Conservation (phyloP, 2,113 vertebrate species). For the Notechis scutatus region DNA sequence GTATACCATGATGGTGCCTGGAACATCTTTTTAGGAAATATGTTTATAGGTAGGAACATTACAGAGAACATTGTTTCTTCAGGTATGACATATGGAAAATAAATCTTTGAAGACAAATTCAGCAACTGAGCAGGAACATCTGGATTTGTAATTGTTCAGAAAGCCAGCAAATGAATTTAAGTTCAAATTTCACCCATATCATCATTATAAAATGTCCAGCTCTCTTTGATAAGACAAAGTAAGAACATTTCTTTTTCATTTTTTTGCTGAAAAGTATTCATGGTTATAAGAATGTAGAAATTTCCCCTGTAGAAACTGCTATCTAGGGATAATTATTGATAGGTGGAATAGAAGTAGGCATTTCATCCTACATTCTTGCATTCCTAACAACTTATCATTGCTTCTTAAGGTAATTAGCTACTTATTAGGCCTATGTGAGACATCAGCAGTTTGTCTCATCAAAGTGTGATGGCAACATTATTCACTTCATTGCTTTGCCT, state of each 20-base stretch:
- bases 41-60: background rate
- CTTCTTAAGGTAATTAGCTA: background rate
- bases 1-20: accelerated
- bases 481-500: background rate
- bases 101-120: background rate
- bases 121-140: background rate
- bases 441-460: background rate
- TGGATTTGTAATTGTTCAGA: background rate
- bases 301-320: background rate
- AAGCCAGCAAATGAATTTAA: background rate
- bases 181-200: background rate
- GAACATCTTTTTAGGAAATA: background rate
- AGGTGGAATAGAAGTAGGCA: background rate
- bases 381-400: background rate
- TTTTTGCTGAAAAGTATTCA: background rate
- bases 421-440: background rate
- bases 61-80: background rate
- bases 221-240: background rate
- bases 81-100: background rate
- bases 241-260: background rate
- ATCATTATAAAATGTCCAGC: background rate
- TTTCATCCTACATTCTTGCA: background rate
- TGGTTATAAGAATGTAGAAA: background rate
- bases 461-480: background rate
- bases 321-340: background rate